Base-by-base conservation (phyloP, 2,888 invertebrate genomes). In the Diabrotica balteata region DNA sequence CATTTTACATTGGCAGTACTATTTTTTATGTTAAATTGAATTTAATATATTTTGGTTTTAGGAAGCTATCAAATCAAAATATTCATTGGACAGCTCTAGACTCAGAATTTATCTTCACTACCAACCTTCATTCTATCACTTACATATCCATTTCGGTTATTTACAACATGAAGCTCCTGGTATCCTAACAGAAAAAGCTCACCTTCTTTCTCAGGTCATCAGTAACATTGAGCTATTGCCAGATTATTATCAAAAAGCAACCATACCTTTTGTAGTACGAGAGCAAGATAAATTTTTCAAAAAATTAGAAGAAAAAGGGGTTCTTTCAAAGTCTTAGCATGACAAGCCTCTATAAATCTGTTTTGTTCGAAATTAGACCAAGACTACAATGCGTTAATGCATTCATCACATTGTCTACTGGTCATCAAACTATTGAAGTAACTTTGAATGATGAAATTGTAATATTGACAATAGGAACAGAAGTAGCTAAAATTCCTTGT, bases 61-160 rank as follows among this genome's bases (percentile, higher is more conserved):
- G 91, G 87, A 88, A 81, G 90, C 90, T 4, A 94, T 98, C 67
- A 80, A 88, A 59, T 87, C 93, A 46, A 93, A 92, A 77, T 98
- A 93, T 84, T 88, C 88, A 10, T 76, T 98, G 1, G 84, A 88
- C 5, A 83, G 86, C 11, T 88, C 89, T 7, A 91, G 94, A 79
- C 83, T 98, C 43, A 88, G 97, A 42, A 88, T 94, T 70, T 98
- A 93, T 82, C 82, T 98, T 0, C 98, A 98, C 83, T 98, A 98
- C 84, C 97, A 96, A 79, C 98, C 98, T 0, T 95, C 97, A 0
- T 99, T 96, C 85, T 98, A 97, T 84, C 97, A 98, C 81, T 86
- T 99, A 0, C 98, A 99, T 82, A 88, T 98, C 0, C 98, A 99
- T 83, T 95, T 97, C 79, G 94, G 94, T 9, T 90, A 90, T 66